These are phyloP conservation scores for Lepidonotus clava DNA, from an alignment of 2,888 invertebrate species.

Conservation along the genomic window DNA sequence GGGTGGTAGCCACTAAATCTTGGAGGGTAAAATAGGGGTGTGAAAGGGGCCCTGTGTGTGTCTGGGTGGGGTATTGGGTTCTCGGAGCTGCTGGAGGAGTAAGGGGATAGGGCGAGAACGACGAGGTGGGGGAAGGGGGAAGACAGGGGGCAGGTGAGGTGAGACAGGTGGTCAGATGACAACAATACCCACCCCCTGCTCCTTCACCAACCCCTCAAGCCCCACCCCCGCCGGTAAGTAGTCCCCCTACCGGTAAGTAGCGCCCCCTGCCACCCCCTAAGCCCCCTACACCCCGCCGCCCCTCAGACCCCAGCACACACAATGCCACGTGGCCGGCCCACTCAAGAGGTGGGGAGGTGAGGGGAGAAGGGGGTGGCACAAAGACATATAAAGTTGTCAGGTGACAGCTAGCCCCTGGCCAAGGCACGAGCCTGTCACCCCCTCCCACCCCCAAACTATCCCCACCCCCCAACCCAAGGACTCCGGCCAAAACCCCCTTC, in stretches of 20 bases:
- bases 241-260: no score
- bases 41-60: conserved; percentile 3
- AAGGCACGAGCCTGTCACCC: conserved; percentile 35
- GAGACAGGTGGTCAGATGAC: conserved; percentile 42
- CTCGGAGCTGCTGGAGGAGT: neutral
- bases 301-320: no score
- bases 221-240: no score
- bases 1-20: no score
- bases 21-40: neutral
- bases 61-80: neutral
- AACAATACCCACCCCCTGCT: conserved; percentile 2
- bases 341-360: conserved; percentile 48
- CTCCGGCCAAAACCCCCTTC: neutral
- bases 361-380: neutral
- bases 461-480: neutral
- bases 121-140: conserved; percentile 49
- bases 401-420: neutral
- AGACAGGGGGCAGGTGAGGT: conserved; percentile 31
- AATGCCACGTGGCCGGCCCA: neutral
- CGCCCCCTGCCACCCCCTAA: no score
- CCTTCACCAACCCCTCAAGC: neutral
- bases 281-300: conserved; percentile 27
- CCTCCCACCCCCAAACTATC: neutral
- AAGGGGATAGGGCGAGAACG: conserved; percentile 6
- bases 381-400: conserved; percentile 54